Evolutionary conservation across 2,113 vertebrate genomes (phyloP).

Genomic region (Pangasianodon hypophthalmus): DNA sequence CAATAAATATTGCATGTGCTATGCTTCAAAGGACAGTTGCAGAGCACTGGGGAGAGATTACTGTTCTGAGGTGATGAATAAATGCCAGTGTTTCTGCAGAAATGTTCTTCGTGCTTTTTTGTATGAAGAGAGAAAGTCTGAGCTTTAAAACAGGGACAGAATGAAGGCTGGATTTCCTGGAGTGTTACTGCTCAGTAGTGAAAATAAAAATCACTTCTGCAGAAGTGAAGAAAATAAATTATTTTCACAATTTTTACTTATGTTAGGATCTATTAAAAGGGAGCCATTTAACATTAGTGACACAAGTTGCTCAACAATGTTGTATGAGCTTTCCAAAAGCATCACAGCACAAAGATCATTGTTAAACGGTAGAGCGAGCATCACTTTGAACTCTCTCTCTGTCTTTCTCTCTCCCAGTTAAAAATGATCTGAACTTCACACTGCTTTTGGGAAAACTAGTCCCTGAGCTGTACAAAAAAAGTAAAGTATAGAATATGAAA

Average conservation of each 20-base stretch:
- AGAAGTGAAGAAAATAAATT: not conserved
- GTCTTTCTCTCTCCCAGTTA: not conserved
- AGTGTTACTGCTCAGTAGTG: not conserved
- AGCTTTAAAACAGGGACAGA: slow-evolving; percentile 29
- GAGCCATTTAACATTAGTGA: not conserved
- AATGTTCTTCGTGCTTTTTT: slow-evolving; percentile 4
- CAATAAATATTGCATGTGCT: slow-evolving; percentile 80
- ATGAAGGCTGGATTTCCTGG: not conserved
- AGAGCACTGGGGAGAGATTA: slow-evolving; percentile 32
- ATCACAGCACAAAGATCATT: slow-evolving; percentile 6
- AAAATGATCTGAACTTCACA: not conserved
- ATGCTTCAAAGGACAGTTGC: slow-evolving; percentile 41
- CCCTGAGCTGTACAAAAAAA: not conserved
- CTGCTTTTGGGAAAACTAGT: not conserved
- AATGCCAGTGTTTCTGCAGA: slow-evolving; percentile 24
- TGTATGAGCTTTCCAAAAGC: not conserved
- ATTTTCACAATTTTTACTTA: not conserved
- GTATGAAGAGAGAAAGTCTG: slow-evolving; percentile 31
- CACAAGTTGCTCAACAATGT: not conserved
- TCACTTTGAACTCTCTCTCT: not conserved
- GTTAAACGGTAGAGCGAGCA: not conserved
- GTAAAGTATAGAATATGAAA: not conserved
- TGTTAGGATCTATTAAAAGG: not conserved
- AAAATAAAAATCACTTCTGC: not conserved
- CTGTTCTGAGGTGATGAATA: slow-evolving; percentile 36